Base-by-base conservation (phyloP, 2,888 invertebrate species). In the Hyalella azteca region DNA sequence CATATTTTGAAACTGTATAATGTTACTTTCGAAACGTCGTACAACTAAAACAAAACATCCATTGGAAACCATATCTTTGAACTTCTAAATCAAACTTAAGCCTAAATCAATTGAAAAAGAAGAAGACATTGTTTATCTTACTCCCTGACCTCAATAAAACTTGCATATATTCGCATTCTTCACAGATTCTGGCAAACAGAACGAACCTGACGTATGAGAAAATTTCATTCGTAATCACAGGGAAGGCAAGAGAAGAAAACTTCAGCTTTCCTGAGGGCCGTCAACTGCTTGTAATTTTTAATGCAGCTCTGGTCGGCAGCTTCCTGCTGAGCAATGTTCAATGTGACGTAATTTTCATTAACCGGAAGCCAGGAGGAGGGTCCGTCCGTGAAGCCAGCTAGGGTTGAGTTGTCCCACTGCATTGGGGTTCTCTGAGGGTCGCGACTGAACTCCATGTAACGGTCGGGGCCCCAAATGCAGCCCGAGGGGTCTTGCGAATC, bases 401-500 rank as follows among this genome's bases (percentile, higher is more conserved):
- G 91, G 73, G 85, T 87, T 0, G 89, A 88, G 15, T 88, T 87
- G 85, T 90, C 91, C 95, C 95, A 95, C 86, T 95, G 95, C 88
- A 92, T 94, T 0, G 95, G 95, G 0, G 94, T 93, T 40, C 95
- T 90, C 85, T 90, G 92, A 0, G 93, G 93, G 87, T 93, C 93
- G 4, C 93, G 89, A 0, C 91, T 91, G 39, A 88, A 89, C 50
- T 88, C 86, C 82, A 89, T 88, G 87, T 92, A 93, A 84, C 91
- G 89, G 1, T 89, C 85, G 0, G 91, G 90, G 85, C 92, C 92
- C 0, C 91, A 83, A 45, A 73, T 81, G 41, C 82, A 82, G 26
- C 84, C 85, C 13, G 66, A 54, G 2, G 84, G 82, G 76, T 85
- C 85, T 45, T 75, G 66, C 2, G 82, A 80, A 22, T 82, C 82